phyloP scores from a whole-genome alignment of 1,140 invertebrate genomes.

The Steinernema khuongi region DNA sequence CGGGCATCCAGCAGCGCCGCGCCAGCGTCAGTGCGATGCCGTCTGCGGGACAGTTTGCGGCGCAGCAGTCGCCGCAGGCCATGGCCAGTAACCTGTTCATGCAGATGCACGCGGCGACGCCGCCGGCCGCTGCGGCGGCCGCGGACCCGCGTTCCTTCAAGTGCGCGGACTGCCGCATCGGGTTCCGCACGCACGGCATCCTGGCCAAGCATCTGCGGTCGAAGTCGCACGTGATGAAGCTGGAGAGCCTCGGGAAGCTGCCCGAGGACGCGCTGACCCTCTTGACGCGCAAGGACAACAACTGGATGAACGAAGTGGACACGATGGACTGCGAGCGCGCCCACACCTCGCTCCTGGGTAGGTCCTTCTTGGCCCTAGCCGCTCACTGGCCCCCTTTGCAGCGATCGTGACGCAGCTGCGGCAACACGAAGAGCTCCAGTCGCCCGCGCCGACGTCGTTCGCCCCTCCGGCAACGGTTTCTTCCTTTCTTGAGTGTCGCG shows the following conservation, averaged over 20 bases:
- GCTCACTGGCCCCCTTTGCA: not conserved
- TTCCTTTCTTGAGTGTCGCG: slow-evolving; percentile 6
- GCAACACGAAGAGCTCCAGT: slow-evolving; percentile 6
- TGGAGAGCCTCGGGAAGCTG: slow-evolving; percentile 85
- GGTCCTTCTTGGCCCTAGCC: not conserved
- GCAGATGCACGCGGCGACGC: slow-evolving; percentile 7
- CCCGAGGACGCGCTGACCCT: slow-evolving; percentile 88
- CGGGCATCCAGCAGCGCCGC: not conserved
- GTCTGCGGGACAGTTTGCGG: not conserved
- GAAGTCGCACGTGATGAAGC: slow-evolving; percentile 90
- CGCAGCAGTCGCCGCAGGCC: not conserved
- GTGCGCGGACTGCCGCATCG: slow-evolving; percentile 87
- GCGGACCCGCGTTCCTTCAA: slow-evolving; percentile 33
- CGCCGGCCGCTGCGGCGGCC: not conserved
- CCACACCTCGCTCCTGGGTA: slow-evolving; percentile 21
- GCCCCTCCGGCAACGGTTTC: slow-evolving; percentile 3
- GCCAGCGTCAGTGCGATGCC: not conserved
- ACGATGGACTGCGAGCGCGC: slow-evolving; percentile 40
- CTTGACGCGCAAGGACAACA: slow-evolving; percentile 69
- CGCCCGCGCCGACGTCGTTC: not conserved
- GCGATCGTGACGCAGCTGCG: slow-evolving; percentile 19
- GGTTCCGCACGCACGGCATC: slow-evolving; percentile 89
- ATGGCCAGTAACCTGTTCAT: slow-evolving; percentile 4
- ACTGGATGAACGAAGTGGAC: slow-evolving; percentile 37
- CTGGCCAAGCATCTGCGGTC: slow-evolving; percentile 89